These are phyloP conservation scores for Globodera ellingtonae DNA, from an alignment of 1,140 invertebrate species.

Conservation along the genomic window DNA sequence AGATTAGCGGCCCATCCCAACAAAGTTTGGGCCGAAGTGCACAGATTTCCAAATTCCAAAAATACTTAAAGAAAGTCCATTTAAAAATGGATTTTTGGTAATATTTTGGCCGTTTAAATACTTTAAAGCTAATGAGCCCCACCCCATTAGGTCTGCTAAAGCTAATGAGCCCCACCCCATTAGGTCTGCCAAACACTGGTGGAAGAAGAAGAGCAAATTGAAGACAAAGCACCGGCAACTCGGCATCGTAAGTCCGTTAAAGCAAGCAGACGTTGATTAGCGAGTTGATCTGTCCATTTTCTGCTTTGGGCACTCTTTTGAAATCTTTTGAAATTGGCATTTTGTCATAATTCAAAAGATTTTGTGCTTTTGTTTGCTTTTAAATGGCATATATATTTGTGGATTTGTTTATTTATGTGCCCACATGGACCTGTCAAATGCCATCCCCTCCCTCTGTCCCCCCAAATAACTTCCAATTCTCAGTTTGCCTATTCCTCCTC, in stretches of 20 bases:
- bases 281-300: neutral
- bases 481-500: constrained; percentile 48
- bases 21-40: no score
- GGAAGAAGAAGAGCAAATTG: constrained; percentile 1
- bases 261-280: neutral
- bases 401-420: neutral
- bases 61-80: no score
- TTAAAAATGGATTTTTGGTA: no score
- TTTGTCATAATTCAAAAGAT: neutral
- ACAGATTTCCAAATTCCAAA: no score
- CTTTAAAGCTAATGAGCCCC: neutral
- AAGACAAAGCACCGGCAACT: neutral
- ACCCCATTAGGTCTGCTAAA: neutral
- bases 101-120: no score
- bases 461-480: constrained; percentile 28
- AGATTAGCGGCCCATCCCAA: no score
- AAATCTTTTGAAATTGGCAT: neutral
- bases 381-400: neutral
- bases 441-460: neutral
- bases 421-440: neutral
- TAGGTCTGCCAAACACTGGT: neutral
- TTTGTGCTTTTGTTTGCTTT: neutral
- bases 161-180: neutral
- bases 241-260: constrained; percentile 17
- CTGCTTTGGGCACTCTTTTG: neutral